phyloP scores from a whole-genome alignment of 2,113 vertebrate genomes.

The Sterrhoptilus dennistouni region DNA sequence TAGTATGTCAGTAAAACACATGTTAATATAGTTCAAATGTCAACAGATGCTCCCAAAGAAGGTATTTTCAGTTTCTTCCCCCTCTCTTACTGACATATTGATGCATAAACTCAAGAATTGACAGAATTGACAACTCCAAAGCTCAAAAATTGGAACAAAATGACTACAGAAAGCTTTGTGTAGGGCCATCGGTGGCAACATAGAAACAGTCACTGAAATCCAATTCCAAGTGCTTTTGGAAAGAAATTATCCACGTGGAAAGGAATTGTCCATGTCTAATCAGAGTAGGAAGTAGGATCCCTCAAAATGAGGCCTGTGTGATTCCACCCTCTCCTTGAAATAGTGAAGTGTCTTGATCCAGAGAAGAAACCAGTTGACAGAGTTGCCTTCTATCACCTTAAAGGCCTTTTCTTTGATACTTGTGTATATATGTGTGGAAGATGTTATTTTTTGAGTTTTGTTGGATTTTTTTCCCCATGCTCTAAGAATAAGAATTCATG shows the following conservation, averaged over 20 bases:
- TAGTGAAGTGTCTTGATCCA: not conserved
- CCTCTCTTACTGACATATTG: not conserved
- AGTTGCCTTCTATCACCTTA: not conserved
- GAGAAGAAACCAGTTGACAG: not conserved
- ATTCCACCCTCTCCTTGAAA: not conserved
- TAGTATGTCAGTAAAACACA: not conserved
- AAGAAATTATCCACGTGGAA: not conserved
- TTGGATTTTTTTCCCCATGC: not conserved
- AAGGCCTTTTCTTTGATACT: not conserved
- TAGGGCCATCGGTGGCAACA: fast-evolving
- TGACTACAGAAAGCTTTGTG: not conserved
- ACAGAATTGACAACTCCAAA: not conserved
- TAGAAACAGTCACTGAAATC: not conserved
- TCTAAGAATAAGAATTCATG: not conserved
- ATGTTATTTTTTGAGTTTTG: not conserved
- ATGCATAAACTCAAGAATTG: not conserved
- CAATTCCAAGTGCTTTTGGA: not conserved
- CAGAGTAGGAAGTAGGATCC: not conserved
- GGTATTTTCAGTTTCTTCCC: not conserved
- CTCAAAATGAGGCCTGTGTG: not conserved
- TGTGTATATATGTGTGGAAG: not conserved
- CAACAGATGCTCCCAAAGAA: not conserved
- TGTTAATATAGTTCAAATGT: not conserved
- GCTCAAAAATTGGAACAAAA: not conserved
- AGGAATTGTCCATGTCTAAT: not conserved